Evolutionary conservation across 2,888 invertebrate species (phyloP).

Genomic region (Dolichopus griseipennis): DNA sequence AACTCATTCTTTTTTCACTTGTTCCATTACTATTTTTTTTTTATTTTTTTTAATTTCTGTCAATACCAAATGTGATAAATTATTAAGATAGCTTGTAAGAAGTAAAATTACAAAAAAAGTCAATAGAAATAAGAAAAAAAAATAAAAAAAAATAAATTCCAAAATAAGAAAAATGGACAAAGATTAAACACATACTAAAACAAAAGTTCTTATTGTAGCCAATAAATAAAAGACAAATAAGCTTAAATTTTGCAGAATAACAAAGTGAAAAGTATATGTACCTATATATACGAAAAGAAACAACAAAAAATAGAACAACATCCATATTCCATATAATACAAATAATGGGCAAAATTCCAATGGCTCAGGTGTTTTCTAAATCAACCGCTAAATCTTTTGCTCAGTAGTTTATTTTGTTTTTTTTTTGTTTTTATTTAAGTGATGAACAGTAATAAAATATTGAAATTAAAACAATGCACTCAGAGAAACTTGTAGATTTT

Average conservation of each 20-base stretch:
- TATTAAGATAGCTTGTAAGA: not conserved
- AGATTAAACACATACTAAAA: conserved; percentile 1
- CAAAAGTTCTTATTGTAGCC: not conserved
- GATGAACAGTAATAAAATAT: not conserved
- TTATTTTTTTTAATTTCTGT: not conserved
- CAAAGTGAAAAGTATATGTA: not conserved
- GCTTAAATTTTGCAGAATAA: not conserved
- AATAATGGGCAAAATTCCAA: conserved; percentile 4
- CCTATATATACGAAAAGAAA: not conserved
- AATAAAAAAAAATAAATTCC: not conserved
- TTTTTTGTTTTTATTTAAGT: not conserved
- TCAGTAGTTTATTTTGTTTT: not conserved
- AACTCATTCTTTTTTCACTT: too few species aligned
- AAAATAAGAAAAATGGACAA: not conserved
- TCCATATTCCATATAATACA: too few species aligned
- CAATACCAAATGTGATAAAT: conserved; percentile 1
- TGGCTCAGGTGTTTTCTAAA: conserved; percentile 8
- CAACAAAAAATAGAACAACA: not conserved
- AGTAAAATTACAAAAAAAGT: not conserved
- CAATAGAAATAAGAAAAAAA: not conserved
- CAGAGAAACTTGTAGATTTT: not conserved
- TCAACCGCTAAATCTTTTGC: conserved; percentile 2
- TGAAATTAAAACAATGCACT: not conserved
- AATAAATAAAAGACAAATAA: not conserved
- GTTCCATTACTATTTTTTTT: too few species aligned